These are phyloP conservation scores for Lasaia peninsularis DNA, from an alignment of 1,140 invertebrate species.

Conservation along the genomic window DNA sequence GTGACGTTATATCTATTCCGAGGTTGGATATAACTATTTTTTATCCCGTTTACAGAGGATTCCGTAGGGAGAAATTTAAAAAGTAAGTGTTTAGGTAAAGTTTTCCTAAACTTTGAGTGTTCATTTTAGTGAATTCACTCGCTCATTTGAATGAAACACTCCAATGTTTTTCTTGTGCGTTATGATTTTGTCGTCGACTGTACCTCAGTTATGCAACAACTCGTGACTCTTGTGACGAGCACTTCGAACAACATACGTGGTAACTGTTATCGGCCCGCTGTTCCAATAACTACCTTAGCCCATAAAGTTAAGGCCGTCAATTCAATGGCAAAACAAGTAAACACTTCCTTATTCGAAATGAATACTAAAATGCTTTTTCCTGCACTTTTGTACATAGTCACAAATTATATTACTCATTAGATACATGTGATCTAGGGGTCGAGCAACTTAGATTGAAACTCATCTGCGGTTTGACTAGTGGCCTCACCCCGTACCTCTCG, in stretches of 20 bases:
- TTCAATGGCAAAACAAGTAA: slow-evolving; percentile 23
- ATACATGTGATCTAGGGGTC: too few relatives aligned
- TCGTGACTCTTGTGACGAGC: slow-evolving; percentile 68
- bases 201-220: slow-evolving; percentile 62
- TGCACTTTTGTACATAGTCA: slow-evolving; percentile 46
- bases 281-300: slow-evolving; percentile 30
- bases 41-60: too few relatives aligned
- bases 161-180: not conserved
- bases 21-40: too few relatives aligned
- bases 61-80: too few relatives aligned
- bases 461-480: too few relatives aligned
- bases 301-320: slow-evolving; percentile 34
- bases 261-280: slow-evolving; percentile 33
- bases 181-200: not conserved
- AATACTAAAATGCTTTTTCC: slow-evolving; percentile 62
- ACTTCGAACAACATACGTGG: slow-evolving; percentile 41
- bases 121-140: too few relatives aligned
- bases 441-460: too few relatives aligned
- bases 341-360: slow-evolving; percentile 49
- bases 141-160: too few relatives aligned
- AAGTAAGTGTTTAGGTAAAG: too few relatives aligned
- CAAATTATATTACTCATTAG: slow-evolving; percentile 33
- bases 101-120: too few relatives aligned
- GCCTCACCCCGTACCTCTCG: too few relatives aligned
- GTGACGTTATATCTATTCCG: too few relatives aligned